Percentiles rank a stretch among this genome's conserved stretches.
Evolutionary conservation across 2,797 vertebrate genomes (phyloP).

Genomic region (Malurus splendens): DNA sequence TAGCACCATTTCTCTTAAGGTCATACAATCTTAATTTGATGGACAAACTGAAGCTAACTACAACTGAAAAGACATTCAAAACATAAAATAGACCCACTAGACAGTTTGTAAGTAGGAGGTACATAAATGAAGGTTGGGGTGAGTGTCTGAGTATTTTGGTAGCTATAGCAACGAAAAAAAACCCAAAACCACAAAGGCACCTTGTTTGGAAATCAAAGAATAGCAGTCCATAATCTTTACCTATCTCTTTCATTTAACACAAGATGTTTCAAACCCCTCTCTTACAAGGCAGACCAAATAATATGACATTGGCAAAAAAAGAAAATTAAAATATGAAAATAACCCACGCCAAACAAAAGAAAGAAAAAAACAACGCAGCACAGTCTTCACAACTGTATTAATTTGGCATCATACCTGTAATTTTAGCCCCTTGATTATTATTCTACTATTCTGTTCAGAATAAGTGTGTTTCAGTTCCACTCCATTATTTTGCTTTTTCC

Average conservation of each 20-base stretch:
- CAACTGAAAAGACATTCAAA: not conserved
- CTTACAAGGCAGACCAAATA: not conserved
- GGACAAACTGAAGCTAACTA: not conserved
- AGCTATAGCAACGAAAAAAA: not conserved
- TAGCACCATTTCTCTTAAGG: not conserved
- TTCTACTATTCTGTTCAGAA: not conserved
- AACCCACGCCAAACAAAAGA: not conserved
- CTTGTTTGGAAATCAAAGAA: not conserved
- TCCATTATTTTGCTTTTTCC: not conserved
- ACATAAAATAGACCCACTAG: not conserved
- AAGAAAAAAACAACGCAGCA: not conserved
- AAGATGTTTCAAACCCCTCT: not conserved
- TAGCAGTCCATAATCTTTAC: not conserved
- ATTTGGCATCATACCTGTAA: not conserved
- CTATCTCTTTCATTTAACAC: not conserved
- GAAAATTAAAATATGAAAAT: not conserved
- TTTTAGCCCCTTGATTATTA: not conserved
- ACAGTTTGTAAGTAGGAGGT: not conserved
- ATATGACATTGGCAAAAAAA: not conserved
- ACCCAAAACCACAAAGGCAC: not conserved
- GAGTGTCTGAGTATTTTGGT: not conserved
- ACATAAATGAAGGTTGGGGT: not conserved
- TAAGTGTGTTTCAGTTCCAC: not conserved
- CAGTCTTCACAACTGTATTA: not conserved
- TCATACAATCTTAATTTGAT: not conserved